Base-by-base conservation (phyloP, 1,140 invertebrate species). In the Phortica variegata region DNA sequence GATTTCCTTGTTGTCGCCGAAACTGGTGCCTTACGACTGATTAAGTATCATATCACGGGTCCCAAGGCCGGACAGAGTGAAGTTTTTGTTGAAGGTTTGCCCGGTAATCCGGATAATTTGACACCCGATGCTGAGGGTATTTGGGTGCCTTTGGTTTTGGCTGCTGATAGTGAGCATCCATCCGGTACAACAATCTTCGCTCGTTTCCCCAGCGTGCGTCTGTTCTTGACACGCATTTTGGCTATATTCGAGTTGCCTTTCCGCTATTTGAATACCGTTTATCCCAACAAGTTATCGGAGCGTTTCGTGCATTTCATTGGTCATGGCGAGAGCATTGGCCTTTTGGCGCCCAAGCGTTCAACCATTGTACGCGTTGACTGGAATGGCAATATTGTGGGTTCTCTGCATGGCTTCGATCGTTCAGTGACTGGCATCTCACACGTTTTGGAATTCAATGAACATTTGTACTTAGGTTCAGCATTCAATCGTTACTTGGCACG, bases 51-150 rank as follows among this genome's bases (percentile, higher is more conserved):
- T 68, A 57, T 92, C 29, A 85, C 83, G 72, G 85, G 90, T 3
- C 65, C 80, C 4, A 87, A 87, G 52, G 79, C 80, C 44, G 89
- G 88, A 6, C 78, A 81, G 47, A 62, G 65, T 2, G 89, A 91
- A 55, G 68, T 89, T 3, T 87, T 91, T 56, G 62, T 86, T 5
- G 87, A 90, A 53, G 84, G 84, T 21, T 74, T 93, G 42, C 90
- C 90, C 9, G 90, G 90, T 21, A 37, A 81, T 19, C 87, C 88
- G 4, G 90, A 93, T 66, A 92, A 93, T 74, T 77, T 92, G 38
- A 79, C 77, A 21, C 65, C 73, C 6, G 85, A 86, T 62, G 80
- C 52, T 26, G 85, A 84, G 31, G 86, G 86, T 15, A 86, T 88
- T 61, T 82, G 88, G 60, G 78, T 90, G 1, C 79, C 81, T 2